Base-by-base conservation (phyloP, 2,888 invertebrate species). In the Alviniconcha strummeri region DNA sequence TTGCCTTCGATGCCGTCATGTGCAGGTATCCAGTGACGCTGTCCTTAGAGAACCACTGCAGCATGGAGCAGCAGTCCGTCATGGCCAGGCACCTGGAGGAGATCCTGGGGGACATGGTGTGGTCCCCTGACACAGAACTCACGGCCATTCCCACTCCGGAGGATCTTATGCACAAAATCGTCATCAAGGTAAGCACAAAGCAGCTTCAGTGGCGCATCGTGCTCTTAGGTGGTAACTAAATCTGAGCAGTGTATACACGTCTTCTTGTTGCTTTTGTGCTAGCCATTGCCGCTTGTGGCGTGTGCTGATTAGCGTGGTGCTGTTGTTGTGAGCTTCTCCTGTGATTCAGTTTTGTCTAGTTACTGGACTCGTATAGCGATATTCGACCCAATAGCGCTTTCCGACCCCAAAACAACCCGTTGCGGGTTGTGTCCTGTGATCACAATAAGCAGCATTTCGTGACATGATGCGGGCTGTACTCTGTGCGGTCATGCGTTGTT, bases 141-240 rank as follows among this genome's bases (percentile, higher is more conserved):
- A 92, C 93, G 5, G 92, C 92, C 80, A 91, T 93, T 13, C 95
- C 95, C 55, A 94, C 94, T 5, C 95, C 95, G 5, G 93, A 94
- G 84, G 88, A 92, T 69, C 92, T 95, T 56, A 94, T 93, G 87
- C 90, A 92, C 60, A 94, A 94, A 90, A 93, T 95, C 81, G 90
- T 95, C 67, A 90, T 95, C 64, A 95, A 95, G 92, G 95, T 93
- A 82, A 80, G 60, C 36, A 36, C 36, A 36, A 36, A 36, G 36
- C 36, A 36, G 36, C 36, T 36, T 36, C 36, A 36, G 36, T 36
- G 36, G 36, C 36, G 3, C 36, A 36, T 36, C 36, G 36, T 36
- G 3, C 3, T 36, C 3, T 0, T 36, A 36, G 36, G 36, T 36
- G 36, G 36, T 36, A 36, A n/a, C n/a, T n/a, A n/a, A 36, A 36